Base-by-base conservation (phyloP, 2,797 vertebrate species). In the Tarsius wallacei region DNA sequence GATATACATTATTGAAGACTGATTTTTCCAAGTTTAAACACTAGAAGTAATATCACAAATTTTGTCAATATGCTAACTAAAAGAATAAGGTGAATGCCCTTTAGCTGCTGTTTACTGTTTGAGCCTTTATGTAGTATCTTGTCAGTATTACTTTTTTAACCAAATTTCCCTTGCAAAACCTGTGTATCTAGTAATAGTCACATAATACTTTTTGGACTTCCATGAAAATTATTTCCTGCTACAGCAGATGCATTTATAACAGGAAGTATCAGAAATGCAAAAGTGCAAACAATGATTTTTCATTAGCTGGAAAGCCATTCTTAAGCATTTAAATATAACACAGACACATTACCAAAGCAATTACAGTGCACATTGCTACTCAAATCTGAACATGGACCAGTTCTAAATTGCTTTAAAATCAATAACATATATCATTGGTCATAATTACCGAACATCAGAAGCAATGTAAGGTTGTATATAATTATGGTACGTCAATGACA, bases 391-490 rank as follows among this genome's bases (percentile, higher is more conserved):
- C 12, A 47, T 26, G 70, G 59, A 89, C 22, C 5, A 64, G 76
- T 82, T 90, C 71, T 95, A 91, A 90, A 96, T 94, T 70, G 47
- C 89, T 97, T 98, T 91, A 81, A 98, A 97, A 98, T 97, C 97
- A 97, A 51, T 96, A 96, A 73, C 33, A 90, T 66, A 53, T 74
- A 51, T 70, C 94, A 91, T 53, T 95, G 80, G 36, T 77, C 53
- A 97, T 78, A 94, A 95, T 95, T 90, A 96, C 31, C 10, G 36
- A 91, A 49, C 11, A 91, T 66, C 36, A 87, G 49, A 80, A 90
- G 90, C 59, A 91, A 94, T 36, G 47, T 1, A 82, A 24, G 19
- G 47, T n/a, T 83, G 24, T 87, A 92, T 64, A 33, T 85, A 97
- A 92, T 92, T 90, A 92, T 11, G 66, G 9, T 53, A 91, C 15